These are phyloP conservation scores for Polyploca ridens DNA, from an alignment of 2,888 invertebrate genomes.

Conservation along the genomic window DNA sequence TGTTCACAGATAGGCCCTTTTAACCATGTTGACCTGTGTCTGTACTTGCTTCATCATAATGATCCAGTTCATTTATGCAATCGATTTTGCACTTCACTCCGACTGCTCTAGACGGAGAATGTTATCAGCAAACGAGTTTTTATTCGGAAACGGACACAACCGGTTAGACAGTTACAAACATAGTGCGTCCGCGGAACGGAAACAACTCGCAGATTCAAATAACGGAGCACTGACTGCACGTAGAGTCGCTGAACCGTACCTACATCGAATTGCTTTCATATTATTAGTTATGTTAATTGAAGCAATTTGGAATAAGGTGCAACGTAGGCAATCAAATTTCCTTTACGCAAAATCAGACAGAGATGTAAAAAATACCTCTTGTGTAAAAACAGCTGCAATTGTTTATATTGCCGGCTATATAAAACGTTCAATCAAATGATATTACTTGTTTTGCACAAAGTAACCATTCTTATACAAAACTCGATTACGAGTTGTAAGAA, in stretches of 20 bases:
- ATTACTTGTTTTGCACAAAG: no score
- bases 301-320: no score
- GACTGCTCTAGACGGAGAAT: constrained; percentile 1
- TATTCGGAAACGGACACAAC: constrained; percentile 5
- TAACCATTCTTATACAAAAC: no score
- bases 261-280: background rate
- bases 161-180: constrained; percentile 6
- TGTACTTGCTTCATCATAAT: background rate
- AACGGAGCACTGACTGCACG: background rate
- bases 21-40: no score
- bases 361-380: no score
- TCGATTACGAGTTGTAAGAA: no score
- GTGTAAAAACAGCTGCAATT: no score
- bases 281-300: background rate
- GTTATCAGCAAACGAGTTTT: constrained; percentile 5
- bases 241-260: constrained; percentile 3
- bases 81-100: constrained; percentile 4
- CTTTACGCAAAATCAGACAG: no score
- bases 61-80: constrained; percentile 4
- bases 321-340: background rate
- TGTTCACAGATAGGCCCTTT: no score
- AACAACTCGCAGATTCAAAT: constrained; percentile 3
- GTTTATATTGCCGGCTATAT: no score
- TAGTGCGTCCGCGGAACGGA: background rate
- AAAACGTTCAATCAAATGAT: no score